Evolutionary conservation across 2,113 vertebrate species (phyloP).

Genomic region (Ancistrus triradiatus): DNA sequence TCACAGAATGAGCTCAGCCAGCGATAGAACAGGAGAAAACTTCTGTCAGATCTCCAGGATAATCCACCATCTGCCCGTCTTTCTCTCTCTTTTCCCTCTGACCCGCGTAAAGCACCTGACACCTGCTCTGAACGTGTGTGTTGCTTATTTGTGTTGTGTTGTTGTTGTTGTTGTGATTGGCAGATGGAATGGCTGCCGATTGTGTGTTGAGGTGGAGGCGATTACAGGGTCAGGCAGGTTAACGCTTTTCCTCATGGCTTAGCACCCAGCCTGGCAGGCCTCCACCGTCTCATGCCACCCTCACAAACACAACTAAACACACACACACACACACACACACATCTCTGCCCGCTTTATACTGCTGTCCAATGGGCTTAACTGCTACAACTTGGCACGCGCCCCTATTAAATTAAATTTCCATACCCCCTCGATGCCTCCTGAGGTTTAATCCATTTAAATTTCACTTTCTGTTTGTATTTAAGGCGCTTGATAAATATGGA

Average conservation of each 20-base stretch:
- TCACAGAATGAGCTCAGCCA: slow-evolving; percentile 17
- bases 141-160: slow-evolving; percentile 30
- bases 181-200: slow-evolving; percentile 19
- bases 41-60: not conserved
- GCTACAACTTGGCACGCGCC: too few relatives aligned
- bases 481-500: not conserved
- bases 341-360: too few relatives aligned
- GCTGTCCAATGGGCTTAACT: too few relatives aligned
- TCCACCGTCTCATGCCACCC: slow-evolving; percentile 38
- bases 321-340: slow-evolving; percentile 13
- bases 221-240: slow-evolving; percentile 43
- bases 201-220: slow-evolving; percentile 22
- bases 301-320: not conserved
- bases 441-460: not conserved
- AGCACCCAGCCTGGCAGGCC: slow-evolving; percentile 32
- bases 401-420: too few relatives aligned
- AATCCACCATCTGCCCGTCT: slow-evolving; percentile 16
- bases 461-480: not conserved
- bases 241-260: slow-evolving; percentile 40
- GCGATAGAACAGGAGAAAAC: not conserved
- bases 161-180: slow-evolving; percentile 33
- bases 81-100: slow-evolving; percentile 1
- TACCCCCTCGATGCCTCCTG: too few relatives aligned
- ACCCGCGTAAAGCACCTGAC: slow-evolving; percentile 1
- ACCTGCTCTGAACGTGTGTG: slow-evolving; percentile 24